Evolutionary conservation across 2,888 invertebrate species (phyloP), one percentile per base, ranked within the genome.

Genomic region (Orgyia antiqua): DNA sequence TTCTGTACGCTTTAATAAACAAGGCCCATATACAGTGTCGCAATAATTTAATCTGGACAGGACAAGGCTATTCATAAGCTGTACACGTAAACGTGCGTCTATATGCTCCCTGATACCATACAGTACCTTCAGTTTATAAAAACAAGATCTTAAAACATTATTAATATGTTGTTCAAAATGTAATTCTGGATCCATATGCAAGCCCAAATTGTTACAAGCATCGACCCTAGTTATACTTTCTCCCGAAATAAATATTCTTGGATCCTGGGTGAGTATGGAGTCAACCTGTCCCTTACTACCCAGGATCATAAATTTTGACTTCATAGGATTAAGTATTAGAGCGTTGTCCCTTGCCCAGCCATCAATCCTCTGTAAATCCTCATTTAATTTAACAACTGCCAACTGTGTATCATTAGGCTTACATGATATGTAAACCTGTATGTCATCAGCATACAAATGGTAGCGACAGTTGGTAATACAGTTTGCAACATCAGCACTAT

Each of bases 11-110:
- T 19, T 19, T 8, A 19, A 7, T 8, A 19, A 8, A 8, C 19
- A 19, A 8, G 19, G 19, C n/a, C 19, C 19, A n/a, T 19, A 33
- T 24, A 19, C 27, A 26, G 10, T 4, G 32, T 10, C 19, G 15
- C 10, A 19, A 15, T 12, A 7, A 19, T 19, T 19, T n/a, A 19
- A n/a, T 7, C 7, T 19, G 8, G 19, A 19, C 7, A 19, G 7
- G 6, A 19, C 7, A 2, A 19, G 19, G n/a, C 19, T 19, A 19
- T 19, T 19, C 5, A 8, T 19, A 8, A 19, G n/a, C n/a, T 19
- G 3, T 4, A 19, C n/a, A 9, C 20, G n/a, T 20, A 20, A 20
- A 1, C 9, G 20, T 3, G n/a, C 4, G n/a, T 9, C 9, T 1
- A 20, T 20, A 4, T 20, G 9, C 2, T 20, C n/a, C 2, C n/a